Conservation (phyloP, 2,888 invertebrate genomes). For the Leucania comma region DNA sequence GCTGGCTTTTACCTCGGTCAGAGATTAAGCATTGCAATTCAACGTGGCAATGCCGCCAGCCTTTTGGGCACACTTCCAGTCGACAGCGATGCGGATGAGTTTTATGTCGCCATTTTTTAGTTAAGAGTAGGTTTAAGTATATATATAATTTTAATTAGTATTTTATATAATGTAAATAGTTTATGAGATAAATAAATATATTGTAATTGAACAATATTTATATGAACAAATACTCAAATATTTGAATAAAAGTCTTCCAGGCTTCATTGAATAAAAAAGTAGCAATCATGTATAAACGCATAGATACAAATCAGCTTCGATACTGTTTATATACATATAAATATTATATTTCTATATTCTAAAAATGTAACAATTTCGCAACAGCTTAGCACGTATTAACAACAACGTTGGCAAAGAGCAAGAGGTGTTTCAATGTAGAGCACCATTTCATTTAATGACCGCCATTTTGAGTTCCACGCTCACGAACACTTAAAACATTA, state of each 20-base stretch:
- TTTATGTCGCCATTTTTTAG: too few species aligned
- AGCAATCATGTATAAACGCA: background rate
- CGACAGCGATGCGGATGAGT: too few species aligned
- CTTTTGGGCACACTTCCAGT: too few species aligned
- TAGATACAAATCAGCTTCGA: background rate
- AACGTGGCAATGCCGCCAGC: too few species aligned
- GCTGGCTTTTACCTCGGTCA: too few species aligned
- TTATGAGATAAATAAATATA: too few species aligned
- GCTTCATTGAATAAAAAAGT: background rate
- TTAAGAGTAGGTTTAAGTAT: too few species aligned
- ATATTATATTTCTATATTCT: background rate
- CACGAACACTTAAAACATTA: constrained; percentile 70
- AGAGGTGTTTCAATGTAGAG: constrained; percentile 74
- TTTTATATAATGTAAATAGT: too few species aligned
- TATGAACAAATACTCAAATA: background rate
- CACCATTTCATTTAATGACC: constrained; percentile 75
- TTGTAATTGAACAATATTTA: background rate
- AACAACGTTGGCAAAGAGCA: constrained; percentile 51
- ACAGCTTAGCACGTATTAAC: constrained; percentile 41
- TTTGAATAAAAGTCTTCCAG: background rate
- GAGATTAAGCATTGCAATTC: too few species aligned
- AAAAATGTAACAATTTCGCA: background rate
- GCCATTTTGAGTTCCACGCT: constrained; percentile 73
- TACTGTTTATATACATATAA: too few species aligned
- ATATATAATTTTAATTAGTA: too few species aligned